Evolutionary conservation across 37 sponge, comb jelly and placozoan species (phyloP), one percentile per base, ranked within the genome.

Genomic region (Ianthella basta): DNA sequence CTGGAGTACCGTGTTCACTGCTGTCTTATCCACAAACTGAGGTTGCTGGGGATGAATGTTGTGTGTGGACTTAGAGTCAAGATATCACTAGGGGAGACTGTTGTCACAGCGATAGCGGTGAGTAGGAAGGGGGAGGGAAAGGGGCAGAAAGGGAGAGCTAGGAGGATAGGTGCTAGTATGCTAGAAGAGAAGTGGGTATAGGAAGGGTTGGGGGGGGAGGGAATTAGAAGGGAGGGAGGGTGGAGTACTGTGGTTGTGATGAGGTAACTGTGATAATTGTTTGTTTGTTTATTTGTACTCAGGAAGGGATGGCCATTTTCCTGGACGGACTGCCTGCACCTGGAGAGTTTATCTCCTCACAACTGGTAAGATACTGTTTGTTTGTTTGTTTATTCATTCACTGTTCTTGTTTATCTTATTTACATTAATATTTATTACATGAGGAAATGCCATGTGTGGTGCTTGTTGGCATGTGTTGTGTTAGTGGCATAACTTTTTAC

Each of bases 321-420:
- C 57, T 95, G 38, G 92, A 92, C 27, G 88, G 92, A 12, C 75
- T 95, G n/a, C 95, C 95, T 15, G 56, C 88, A 55, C 91, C 94
- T 18, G 69, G 72, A 69, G 44, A 80, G 14, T 55, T 20, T 21
- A 50, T 69, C 24, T 54, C 23, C 12, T 38, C 66, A 12, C 54
- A 80, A 10, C 65, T 38, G 32, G 40, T 64, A 13, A 44, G 30
- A 29, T 16, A n/a, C 80, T 56, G 33, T 54, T 79, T 57, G 20
- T 33, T 37, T 27, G 55, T 24, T 24, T 30, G 29, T 59, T 81
- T 55, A 59, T 18, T 24, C 63, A 39, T 21, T 36, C 36, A 39
- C 12, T 20, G n/a, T 59, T 0, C 4, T 27, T 56, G 33, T 54
- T 75, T 44, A 55, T 55, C 59, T 80, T 13, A 27, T 55, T 59